Base-by-base conservation (phyloP, 2,888 invertebrate genomes). In the Aphidius colemani region DNA sequence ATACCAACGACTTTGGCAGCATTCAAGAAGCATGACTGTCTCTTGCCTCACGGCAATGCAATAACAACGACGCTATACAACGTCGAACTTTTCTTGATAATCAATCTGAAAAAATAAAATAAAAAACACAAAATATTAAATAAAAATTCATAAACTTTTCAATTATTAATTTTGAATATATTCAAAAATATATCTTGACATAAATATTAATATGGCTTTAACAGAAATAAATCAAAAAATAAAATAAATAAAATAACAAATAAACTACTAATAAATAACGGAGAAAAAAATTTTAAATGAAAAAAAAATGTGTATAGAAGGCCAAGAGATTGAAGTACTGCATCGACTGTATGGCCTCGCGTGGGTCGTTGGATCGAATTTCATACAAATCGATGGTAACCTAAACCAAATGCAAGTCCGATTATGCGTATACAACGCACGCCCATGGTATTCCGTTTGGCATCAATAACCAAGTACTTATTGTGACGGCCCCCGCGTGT, bases 381-480 rank as follows among this genome's bases (percentile, higher is more conserved):
- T 78, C 77, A 79, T 79, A 79, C 78, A 79, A 79, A 79, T 79
- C 75, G 75, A 73, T 69, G 74, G 79, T 78, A 79, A 79, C 77
- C 74, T 74, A 77, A 79, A 75, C 77, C 78, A 73, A 76, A 76
- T 74, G 69, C 74, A 72, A 72, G 71, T 5, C 2, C 30, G 5
- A 30, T 30, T 5, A 30, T 30, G 30, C 30, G 30, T 30, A 18
- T 18, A 30, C 30, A 30, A 73, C 70, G 70, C 66, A 69, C 62
- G 70, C 70, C 67, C 49, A 59, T 45, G 69, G 64, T 61, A 70
- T 30, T 30, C 5, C 30, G 5, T 30, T 30, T 30, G 30, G 71
- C 76, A 77, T 78, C 74, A 75, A 78, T 77, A 76, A 76, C 69
- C 67, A 61, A 30, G 30, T 30, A 30, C 30, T 5, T 30, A n/a